phyloP scores from a whole-genome alignment of 2,797 vertebrate genomes.

The Cheirogaleus major region DNA sequence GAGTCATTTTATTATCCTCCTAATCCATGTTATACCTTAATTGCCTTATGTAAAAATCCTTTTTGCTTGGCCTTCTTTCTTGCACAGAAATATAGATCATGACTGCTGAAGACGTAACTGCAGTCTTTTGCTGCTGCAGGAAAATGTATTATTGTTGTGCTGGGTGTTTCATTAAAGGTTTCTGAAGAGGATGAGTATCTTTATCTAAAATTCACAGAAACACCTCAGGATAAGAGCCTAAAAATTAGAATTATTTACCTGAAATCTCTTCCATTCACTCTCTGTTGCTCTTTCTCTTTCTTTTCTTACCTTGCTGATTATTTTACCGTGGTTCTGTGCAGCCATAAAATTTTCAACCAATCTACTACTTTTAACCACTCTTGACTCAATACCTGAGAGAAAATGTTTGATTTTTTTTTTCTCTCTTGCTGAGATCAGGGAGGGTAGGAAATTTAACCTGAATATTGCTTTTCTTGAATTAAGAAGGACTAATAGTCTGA shows the following conservation, averaged over 20 bases:
- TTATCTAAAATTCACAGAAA: slow-evolving; percentile 80
- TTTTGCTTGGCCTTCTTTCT: slow-evolving; percentile 73
- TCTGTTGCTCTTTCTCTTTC: neutral
- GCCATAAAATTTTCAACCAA: neutral
- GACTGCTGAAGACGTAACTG: slow-evolving; percentile 80
- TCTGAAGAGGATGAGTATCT: slow-evolving; percentile 66
- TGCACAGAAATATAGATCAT: slow-evolving; percentile 74
- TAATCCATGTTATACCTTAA: slow-evolving; percentile 76
- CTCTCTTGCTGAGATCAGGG: slow-evolving; percentile 46
- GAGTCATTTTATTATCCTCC: slow-evolving; percentile 77
- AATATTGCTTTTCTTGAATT: slow-evolving; percentile 59
- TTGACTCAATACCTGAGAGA: neutral
- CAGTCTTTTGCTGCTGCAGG: slow-evolving; percentile 74
- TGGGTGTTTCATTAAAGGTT: slow-evolving; percentile 82
- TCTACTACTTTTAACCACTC: neutral
- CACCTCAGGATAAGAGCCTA: slow-evolving; percentile 67
- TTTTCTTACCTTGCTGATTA: slow-evolving; percentile 61
- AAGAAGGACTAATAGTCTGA: slow-evolving; percentile 21
- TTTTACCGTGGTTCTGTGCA: slow-evolving; percentile 73
- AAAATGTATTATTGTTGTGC: slow-evolving; percentile 77
- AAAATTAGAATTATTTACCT: slow-evolving; percentile 57
- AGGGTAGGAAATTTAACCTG: slow-evolving; percentile 67
- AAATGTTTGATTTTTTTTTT: neutral
- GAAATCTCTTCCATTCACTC: neutral
- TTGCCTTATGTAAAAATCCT: slow-evolving; percentile 68